These are phyloP conservation scores for Lycaon pictus DNA, from an alignment of 2,113 vertebrate species.

Conservation along the genomic window DNA sequence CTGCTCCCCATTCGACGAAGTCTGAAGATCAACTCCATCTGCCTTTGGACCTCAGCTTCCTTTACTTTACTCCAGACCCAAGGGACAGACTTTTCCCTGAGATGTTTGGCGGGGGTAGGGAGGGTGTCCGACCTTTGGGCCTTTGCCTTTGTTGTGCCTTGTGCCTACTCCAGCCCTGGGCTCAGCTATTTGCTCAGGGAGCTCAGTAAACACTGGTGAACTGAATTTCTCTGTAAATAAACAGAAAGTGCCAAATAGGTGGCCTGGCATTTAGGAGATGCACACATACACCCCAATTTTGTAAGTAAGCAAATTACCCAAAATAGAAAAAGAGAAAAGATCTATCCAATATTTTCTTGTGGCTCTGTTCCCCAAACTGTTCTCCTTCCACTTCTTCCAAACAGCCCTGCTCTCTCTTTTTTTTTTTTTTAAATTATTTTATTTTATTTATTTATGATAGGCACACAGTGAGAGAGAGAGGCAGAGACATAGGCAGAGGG, in stretches of 20 bases:
- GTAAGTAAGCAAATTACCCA: constrained; percentile 54
- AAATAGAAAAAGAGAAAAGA: constrained; percentile 12
- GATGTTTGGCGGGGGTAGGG: not conserved
- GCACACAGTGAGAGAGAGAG: too few species aligned
- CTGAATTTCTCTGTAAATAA: constrained; percentile 61
- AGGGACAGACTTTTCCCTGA: not conserved
- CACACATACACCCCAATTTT: not conserved
- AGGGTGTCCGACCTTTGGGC: not conserved
- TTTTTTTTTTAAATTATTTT: too few species aligned
- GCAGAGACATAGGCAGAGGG: too few species aligned
- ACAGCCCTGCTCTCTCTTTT: constrained; percentile 1
- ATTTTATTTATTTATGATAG: too few species aligned
- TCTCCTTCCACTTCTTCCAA: not conserved
- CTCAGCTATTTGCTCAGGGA: constrained; percentile 14
- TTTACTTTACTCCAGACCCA: not conserved
- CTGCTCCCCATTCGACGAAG: not conserved
- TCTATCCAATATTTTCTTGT: not conserved
- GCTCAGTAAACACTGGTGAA: constrained; percentile 44
- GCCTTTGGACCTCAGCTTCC: not conserved
- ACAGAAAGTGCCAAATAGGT: constrained; percentile 47
- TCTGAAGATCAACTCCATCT: not conserved
- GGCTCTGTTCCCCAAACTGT: not conserved
- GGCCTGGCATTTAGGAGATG: not conserved
- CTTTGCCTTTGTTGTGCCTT: not conserved
- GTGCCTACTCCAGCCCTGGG: not conserved